Evolutionary conservation across 2,797 vertebrate species (phyloP), one percentile per base, ranked within the genome.

Genomic region (Oryzias dopingdopingensis): DNA sequence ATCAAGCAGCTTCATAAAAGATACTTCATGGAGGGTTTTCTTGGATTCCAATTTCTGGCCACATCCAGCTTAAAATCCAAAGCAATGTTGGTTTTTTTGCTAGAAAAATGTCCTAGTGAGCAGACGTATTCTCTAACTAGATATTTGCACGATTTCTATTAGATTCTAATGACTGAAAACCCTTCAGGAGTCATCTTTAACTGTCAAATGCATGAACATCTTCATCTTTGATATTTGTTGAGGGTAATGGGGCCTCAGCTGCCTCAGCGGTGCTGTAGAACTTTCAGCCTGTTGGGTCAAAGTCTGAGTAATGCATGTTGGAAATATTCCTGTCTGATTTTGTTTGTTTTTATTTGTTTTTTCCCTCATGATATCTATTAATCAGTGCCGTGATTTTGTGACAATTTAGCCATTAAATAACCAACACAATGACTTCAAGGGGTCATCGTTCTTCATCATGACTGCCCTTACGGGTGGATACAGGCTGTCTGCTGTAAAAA

Each of bases 231-330:
- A 41, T 40, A 59, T 73, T 51, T 66, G 53, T 61, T 54, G 67
- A 62, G 56, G 59, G 77, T 32, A 67, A 74, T 67, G 72, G 70
- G 75, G 24, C 50, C 44, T 14, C 55, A 1, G 43, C 42, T 24
- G 62, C 16, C 49, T 67, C 12, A 26, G 14, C 1, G 37, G 6
- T 13, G n/a, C 63, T 63, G 57, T 17, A 0, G 59, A 59, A 52
- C 72, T 56, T 16, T 18, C 56, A 47, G 71, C 49, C 70, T 54
- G 59, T 61, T 12, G 53, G 69, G 47, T 22, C 14, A n/a, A 48
- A 55, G 55, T 62, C 69, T 77, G 74, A 49, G 14, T 16, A 49
- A 58, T 67, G 86, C 82, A 83, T 79, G 76, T 54, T 67, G 48
- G 63, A 59, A 58, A 49, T 24, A 4, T 18, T 0, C 24, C 61